Percentiles rank a stretch among this genome's conserved stretches.
phyloP scores from a whole-genome alignment of 2,113 vertebrate genomes.

The Clupea harengus region DNA sequence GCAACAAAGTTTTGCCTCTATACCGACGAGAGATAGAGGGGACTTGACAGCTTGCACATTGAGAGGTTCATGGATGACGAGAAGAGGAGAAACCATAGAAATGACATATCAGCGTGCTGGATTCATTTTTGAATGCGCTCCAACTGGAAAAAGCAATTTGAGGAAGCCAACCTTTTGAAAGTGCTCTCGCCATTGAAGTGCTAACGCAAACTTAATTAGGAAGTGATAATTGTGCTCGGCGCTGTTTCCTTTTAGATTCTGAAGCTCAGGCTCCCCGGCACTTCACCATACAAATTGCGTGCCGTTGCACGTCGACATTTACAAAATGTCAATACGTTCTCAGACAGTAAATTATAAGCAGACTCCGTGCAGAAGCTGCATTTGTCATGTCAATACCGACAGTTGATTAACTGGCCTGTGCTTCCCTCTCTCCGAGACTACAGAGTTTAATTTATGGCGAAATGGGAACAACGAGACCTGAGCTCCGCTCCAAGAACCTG shows the following conservation, averaged over 20 bases:
- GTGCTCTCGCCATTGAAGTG: constrained; percentile 56
- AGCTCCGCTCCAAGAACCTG: constrained; percentile 38
- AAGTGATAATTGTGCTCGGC: constrained; percentile 58
- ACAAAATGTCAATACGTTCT: constrained; percentile 62
- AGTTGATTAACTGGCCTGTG: constrained; percentile 61
- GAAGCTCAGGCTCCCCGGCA: constrained; percentile 28
- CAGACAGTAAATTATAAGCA: constrained; percentile 61
- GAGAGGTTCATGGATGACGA: constrained; percentile 16
- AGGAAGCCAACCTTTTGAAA: constrained; percentile 58
- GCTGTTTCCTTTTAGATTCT: constrained; percentile 50
- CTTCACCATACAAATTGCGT: constrained; percentile 48
- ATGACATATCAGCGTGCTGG: constrained; percentile 47
- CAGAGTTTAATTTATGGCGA: constrained; percentile 43
- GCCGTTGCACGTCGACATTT: constrained; percentile 53
- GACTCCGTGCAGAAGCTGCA: constrained; percentile 49
- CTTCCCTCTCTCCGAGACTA: constrained; percentile 44
- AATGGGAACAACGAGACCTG: constrained; percentile 49
- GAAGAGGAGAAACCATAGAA: constrained; percentile 52
- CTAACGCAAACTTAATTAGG: constrained; percentile 63
- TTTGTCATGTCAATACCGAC: constrained; percentile 56
- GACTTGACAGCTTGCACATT: neutral
- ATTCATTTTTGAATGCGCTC: constrained; percentile 54
- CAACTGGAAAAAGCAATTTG: constrained; percentile 66
- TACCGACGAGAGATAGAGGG: neutral
- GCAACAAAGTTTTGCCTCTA: neutral